Base-by-base conservation (phyloP, 2,797 vertebrate species). In the Chelmon rostratus region DNA sequence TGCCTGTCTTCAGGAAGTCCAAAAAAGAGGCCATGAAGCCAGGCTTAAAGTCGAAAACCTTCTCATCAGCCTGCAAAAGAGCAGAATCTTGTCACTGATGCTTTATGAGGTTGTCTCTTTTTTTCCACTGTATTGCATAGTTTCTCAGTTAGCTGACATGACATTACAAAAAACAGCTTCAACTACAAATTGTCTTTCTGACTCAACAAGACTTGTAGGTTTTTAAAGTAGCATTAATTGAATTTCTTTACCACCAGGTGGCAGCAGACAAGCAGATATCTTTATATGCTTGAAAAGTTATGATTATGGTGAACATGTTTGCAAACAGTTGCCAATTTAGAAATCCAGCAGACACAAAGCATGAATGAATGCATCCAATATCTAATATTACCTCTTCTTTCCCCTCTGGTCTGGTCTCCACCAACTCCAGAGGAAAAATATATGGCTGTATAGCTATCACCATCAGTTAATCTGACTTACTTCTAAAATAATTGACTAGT, bases 1-100 rank as follows among this genome's bases (percentile, higher is more conserved):
- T 98, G 57, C 97, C 96, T 0, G 96, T 96, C 84, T 97, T 98
- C 62, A 98, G 91, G 78, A 98, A 98, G 85, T 98, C 97, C 90
- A 98, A 58, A 90, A 98, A 98, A 35, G 97, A 98, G 11, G 96
- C 96, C 95, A 98, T 97, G 83, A 98, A 97, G 28, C 96, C 96
- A 0, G 97, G 96, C 87, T 97, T 97, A 91, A 97, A 95, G 92
- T 98, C 97, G 0, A 96, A 95, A 71, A 95, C 92, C 52, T 97
- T 97, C 65, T 97, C 97, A 35, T 98, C 97, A 71, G 95, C 92
- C 94, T 97, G 88, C 4, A 82, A 76, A 57, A 78, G 37, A 78
- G 12, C 37, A 78, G 1, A 68, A 5, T 23, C 23, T 25, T 38
- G 64, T 75, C n/a, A 78, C 12, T 64, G 62, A 57, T 33, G 10